Evolutionary conservation across 2,797 vertebrate species (phyloP), one percentile per base, ranked within the genome.

Genomic region (Scomberomorus guttatus): DNA sequence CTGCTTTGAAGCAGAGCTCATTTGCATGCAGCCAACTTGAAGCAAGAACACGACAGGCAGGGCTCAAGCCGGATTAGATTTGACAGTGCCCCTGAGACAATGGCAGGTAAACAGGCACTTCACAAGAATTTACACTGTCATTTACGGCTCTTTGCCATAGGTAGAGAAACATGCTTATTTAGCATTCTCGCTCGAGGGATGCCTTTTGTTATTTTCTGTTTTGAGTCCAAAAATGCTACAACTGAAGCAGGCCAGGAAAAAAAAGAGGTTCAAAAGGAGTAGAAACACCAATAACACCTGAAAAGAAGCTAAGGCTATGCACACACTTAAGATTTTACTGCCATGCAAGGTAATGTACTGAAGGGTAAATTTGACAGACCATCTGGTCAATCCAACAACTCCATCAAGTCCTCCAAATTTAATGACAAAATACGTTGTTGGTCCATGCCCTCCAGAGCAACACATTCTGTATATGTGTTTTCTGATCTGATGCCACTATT

Each of bases 71-170:
- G 66, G 81, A 93, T 89, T 89, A 83, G 73, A 82, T 87, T 70
- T 86, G 87, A 85, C 92, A 74, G 76, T 72, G 72, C 89, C 87
- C 80, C 79, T 50, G 92, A 89, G 87, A 90, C 81, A 84, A 72
- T 76, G 81, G 71, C 85, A 88, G 87, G 86, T 89, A 90, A 93
- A 92, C 87, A 88, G 77, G 55, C 73, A 88, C 84, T 89, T 90
- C 82, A 86, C 80, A 79, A n/a, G 68, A 76, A 79, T 89, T 90
- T 89, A 90, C 83, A 87, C 55, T 79, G 73, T 82, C 80, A 81
- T 89, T 90, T 88, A 80, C 83, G 87, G 57, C 62, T 71, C 52
- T 60, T 65, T 81, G 56, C 72, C 69, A 79, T 64, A 22, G 75
- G 76, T 46, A 56, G 24, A 63, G n/a, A 54, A 75, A 84, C 13